Conservation (phyloP, 2,113 vertebrate genomes). For the Eidolon helvum region DNA sequence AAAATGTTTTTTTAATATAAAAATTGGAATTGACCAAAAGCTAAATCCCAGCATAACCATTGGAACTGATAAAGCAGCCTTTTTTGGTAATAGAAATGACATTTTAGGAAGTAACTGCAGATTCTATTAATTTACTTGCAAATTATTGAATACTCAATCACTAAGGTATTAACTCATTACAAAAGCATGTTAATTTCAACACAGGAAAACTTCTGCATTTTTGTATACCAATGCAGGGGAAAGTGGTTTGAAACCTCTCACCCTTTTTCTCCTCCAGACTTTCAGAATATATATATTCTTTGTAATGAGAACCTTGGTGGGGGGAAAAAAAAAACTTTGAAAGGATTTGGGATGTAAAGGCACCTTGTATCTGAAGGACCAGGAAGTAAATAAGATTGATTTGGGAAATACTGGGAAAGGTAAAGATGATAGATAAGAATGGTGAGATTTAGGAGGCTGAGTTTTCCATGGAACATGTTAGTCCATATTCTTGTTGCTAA, state of each 20-base stretch:
- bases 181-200: conserved; percentile 52
- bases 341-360: conserved; percentile 36
- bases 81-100: conserved; percentile 31
- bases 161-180: conserved; percentile 37
- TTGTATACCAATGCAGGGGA: neutral
- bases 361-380: neutral
- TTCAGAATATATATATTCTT: conserved; percentile 6
- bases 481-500: conserved; percentile 9
- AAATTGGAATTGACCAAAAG: conserved; percentile 44
- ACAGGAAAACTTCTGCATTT: neutral
- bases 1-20: conserved; percentile 31
- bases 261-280: neutral
- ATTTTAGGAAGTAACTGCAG: conserved; percentile 38
- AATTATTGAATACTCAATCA: neutral
- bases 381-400: neutral
- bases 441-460: neutral
- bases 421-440: neutral
- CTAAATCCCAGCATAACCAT: conserved; percentile 37
- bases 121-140: conserved; percentile 28
- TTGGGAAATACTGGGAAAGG: neutral
- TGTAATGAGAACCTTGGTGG: conserved; percentile 22
- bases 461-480: conserved; percentile 3
- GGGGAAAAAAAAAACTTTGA: neutral
- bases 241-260: neutral
- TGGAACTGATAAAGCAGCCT: conserved; percentile 15